Percentiles rank a stretch among this genome's conserved stretches.
These are phyloP conservation scores for Phalloptychus januarius DNA, from an alignment of 2,797 vertebrate species.

Conservation along the genomic window DNA sequence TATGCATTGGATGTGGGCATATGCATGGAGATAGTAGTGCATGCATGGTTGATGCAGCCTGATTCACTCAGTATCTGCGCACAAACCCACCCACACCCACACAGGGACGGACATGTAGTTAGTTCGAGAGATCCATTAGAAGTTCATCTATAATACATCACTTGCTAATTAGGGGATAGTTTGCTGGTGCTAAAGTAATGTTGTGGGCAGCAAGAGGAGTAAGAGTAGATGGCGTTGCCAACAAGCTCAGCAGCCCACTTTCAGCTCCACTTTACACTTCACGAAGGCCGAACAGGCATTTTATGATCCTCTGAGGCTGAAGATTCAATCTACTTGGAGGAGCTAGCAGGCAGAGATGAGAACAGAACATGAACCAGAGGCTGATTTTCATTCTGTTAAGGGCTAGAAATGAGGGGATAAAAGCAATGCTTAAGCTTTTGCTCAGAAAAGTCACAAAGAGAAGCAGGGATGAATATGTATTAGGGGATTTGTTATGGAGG, in stretches of 20 bases:
- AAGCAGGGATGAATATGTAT: slow-evolving; percentile 63
- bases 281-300: slow-evolving; percentile 53
- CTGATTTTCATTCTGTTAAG: slow-evolving; percentile 49
- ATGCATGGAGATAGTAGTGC: slow-evolving; percentile 15
- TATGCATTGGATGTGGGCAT: slow-evolving; percentile 1
- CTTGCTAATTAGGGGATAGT: slow-evolving; percentile 67
- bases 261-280: slow-evolving; percentile 27
- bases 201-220: slow-evolving; percentile 42
- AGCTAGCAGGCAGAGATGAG: slow-evolving; percentile 30
- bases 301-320: slow-evolving; percentile 38
- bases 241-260: slow-evolving; percentile 38
- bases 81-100: slow-evolving; percentile 33
- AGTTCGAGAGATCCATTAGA: slow-evolving; percentile 69
- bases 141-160: slow-evolving; percentile 71
- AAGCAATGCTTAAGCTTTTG: slow-evolving; percentile 54
- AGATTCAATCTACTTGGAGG: slow-evolving; percentile 37
- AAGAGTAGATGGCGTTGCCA: slow-evolving; percentile 38
- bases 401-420: slow-evolving; percentile 45
- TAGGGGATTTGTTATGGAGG: slow-evolving; percentile 56
- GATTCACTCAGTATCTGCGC: slow-evolving; percentile 24
- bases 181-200: slow-evolving; percentile 60
- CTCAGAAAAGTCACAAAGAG: slow-evolving; percentile 43
- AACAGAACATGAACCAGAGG: slow-evolving; percentile 34
- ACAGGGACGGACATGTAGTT: slow-evolving; percentile 32
- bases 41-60: slow-evolving; percentile 21